Conservation (phyloP, 2,888 invertebrate genomes). For the Xiphydria camelus region DNA sequence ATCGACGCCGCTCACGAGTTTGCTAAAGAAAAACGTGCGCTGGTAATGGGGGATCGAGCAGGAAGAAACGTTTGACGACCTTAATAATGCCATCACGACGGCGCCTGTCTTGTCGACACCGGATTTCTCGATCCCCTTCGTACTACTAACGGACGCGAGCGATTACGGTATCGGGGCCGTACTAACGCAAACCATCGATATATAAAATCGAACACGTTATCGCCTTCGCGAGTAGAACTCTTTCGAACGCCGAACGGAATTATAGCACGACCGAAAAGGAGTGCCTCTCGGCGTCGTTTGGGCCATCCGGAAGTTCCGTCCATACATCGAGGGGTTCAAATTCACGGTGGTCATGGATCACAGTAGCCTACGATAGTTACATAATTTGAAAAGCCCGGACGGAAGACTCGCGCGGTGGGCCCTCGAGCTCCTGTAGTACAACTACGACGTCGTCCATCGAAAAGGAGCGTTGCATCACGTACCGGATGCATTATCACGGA, state of each 20-base stretch:
- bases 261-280: neutral
- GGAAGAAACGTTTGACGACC: neutral
- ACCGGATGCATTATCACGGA: no score
- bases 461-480: no score
- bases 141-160: constrained; percentile 7
- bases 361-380: neutral
- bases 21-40: neutral
- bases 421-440: neutral
- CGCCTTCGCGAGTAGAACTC: neutral
- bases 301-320: neutral
- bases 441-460: neutral
- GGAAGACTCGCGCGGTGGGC: neutral
- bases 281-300: neutral
- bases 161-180: neutral
- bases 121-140: neutral
- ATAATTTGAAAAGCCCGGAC: neutral
- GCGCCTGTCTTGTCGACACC: neutral
- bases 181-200: neutral
- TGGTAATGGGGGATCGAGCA: neutral
- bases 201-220: neutral
- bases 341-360: neutral
- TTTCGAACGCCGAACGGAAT: neutral
- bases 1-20: neutral
- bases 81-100: neutral
- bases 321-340: neutral